Base-by-base conservation (phyloP, 2,797 vertebrate species). In the Thalassophryne amazonica region DNA sequence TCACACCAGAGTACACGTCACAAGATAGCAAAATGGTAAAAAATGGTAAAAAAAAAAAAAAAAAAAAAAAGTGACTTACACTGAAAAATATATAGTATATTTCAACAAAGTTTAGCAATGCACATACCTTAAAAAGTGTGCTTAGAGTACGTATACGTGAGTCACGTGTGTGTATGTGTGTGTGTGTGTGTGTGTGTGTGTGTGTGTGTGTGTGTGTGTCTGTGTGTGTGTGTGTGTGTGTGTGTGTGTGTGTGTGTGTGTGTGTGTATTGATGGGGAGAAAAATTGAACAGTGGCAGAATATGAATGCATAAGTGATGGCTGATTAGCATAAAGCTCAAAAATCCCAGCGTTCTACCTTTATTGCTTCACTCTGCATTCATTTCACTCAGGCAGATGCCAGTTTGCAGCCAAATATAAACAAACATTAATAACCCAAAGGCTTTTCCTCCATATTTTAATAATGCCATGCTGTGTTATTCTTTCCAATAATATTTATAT, bases 341-440 rank as follows among this genome's bases (percentile, higher is more conserved):
- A 62, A 78, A 73, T 72, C 37, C 54, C 54, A 56, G 54, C 51
- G 36, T 58, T 73, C 56, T 67, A 69, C 49, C 68, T 80, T 86
- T 83, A 87, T 86, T 84, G 80, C 76, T 80, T 80, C 69, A 49
- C 78, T 78, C 75, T 66, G 75, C 73, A 74, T 81, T 78, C 61
- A 77, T 81, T 81, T 74, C 68, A 56, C 42, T 52, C 47, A 38
- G 33, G 54, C 72, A 74, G 58, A 71, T 49, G 54, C 65, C 75
- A 23, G 56, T 77, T 61, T 17, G 33, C 53, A 60, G 52, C 47
- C 50, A 76, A 76, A 80, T 78, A 81, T 73, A 83, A 81, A 81
- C 81, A 82, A 80, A 81, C 62, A 78, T 75, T 83, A 76, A 81
- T 81, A 81, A 78, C 60, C 65, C 60, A 73, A 59, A 73, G 69